Base-by-base conservation (phyloP, 2,797 vertebrate species). In the Podarcis siculus region DNA sequence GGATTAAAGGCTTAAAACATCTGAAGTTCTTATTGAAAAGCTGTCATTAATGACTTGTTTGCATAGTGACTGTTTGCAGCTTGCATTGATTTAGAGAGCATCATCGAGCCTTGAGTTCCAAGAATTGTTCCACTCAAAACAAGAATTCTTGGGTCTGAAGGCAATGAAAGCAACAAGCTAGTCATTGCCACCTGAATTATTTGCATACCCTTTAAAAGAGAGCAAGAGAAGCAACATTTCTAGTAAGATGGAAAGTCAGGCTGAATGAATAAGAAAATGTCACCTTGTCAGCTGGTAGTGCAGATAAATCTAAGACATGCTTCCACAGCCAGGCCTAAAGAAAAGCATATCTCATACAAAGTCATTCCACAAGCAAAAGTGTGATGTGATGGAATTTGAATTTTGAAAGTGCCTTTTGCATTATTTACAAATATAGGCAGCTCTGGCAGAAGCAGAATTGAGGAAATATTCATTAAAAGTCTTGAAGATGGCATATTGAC, bases 1-100 rank as follows among this genome's bases (percentile, higher is more conserved):
- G 37, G 21, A 92, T 92, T 66, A 94, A 95, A 94, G 81, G n/a
- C 42, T 85, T 83, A 61, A 86, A 92, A 93, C 35, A 55, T 21
- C 66, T 69, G 37, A 87, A 89, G 79, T 94, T 88, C 1, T 0
- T 58, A 45, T 39, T 80, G 91, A 91, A 92, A 93, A 92, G 77
- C 77, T 92, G 71, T 71, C 91, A 90, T 92, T 90, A 80, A 55
- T 88, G 67, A 90, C 91, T 93, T 86, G 69, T 80, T 64, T 77
- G 23, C 12, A 79, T 80, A 84, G 69, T 89, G 87, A 90, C 85
- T 91, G 83, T n/a, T 87, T 88, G 1, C 1, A 77, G 76, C 0
- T 0, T 61, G 1, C 25, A 55, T 91, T 87, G 83, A 66, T 91
- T 71, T 17, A 42, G 71, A 90, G 71, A 4, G 87, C 83, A 83